Conservation (phyloP, 2,888 invertebrate genomes). For the Acanthosepion lycidas region DNA sequence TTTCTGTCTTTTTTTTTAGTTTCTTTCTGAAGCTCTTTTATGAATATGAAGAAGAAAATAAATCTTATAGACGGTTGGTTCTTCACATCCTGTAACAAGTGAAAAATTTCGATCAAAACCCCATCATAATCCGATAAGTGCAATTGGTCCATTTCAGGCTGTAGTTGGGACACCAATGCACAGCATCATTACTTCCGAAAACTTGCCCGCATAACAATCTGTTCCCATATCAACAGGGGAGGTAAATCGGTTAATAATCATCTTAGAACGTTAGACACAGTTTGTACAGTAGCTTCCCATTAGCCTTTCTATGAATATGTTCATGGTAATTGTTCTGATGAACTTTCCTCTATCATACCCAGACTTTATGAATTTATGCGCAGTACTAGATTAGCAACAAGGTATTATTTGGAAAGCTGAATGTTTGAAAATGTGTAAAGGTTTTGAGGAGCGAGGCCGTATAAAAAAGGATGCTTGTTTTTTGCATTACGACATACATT, state of each 20-base stretch:
- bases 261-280: background rate
- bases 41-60: background rate
- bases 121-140: slow-evolving; percentile 4
- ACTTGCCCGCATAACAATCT: background rate
- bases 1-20: background rate
- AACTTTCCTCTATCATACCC: too few relatives aligned
- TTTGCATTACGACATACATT: too few relatives aligned
- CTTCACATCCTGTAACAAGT: background rate
- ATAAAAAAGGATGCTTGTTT: too few relatives aligned
- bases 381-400: too few relatives aligned
- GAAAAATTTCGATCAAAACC: background rate
- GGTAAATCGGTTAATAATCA: slow-evolving; percentile 33
- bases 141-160: background rate
- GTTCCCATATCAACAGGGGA: background rate
- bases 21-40: background rate
- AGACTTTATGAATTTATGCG: too few relatives aligned
- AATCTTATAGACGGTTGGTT: background rate
- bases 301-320: too few relatives aligned
- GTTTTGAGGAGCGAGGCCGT: too few relatives aligned
- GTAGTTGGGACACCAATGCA: background rate
- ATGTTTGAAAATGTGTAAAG: too few relatives aligned
- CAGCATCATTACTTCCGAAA: background rate
- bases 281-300: background rate
- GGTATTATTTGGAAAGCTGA: too few relatives aligned
- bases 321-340: too few relatives aligned